Base-by-base conservation (phyloP, 2,888 invertebrate species). In the Alentia gelatinosa region DNA sequence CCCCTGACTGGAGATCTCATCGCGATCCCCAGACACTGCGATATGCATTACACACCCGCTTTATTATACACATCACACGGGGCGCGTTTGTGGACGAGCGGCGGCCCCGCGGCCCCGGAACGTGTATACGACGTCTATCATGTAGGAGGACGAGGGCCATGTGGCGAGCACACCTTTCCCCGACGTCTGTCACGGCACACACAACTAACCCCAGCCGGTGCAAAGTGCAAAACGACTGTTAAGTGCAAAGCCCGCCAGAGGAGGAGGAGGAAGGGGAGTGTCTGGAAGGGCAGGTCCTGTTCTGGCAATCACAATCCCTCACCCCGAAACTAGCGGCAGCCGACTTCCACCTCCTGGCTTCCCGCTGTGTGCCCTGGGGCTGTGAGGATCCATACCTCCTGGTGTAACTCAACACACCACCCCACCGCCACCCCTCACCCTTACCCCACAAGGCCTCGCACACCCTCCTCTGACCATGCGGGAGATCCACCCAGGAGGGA, bases 1-100 rank as follows among this genome's bases (percentile, higher is more conserved):
- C 47, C 47, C 47, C 47, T 42, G 74, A 15, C 74, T 33, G 74
- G 30, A 33, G n/a, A 74, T 33, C 26, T 74, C 74, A 74, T 74
- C 74, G 74, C 4, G 74, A 15, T 3, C 15, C 30, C 30, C 74
- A 47, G 15, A 74, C 74, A 74, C 74, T 74, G 74, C 74, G 74
- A 74, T 74, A 74, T 74, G 74, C 74, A 74, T 74, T 74, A 74
- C 74, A 74, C 74, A n/a, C 74, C 74, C 33, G 26, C 56, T 56
- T 56, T 56, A 56, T 56, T n/a, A 56, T 56, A 56, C 56, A 56
- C 56, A 56, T 56, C 56, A 56, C 56, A 56, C 9, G 56, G 56
- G 56, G 23, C 56, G 23, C 56, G 56, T 56, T 56, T 56, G 56
- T 56, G 56, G 56, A 56, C 19, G 56, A n/a, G 23, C 56, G 19